phyloP scores from a whole-genome alignment of 2,797 vertebrate species.

The Oryzias dopingdopingensis region DNA sequence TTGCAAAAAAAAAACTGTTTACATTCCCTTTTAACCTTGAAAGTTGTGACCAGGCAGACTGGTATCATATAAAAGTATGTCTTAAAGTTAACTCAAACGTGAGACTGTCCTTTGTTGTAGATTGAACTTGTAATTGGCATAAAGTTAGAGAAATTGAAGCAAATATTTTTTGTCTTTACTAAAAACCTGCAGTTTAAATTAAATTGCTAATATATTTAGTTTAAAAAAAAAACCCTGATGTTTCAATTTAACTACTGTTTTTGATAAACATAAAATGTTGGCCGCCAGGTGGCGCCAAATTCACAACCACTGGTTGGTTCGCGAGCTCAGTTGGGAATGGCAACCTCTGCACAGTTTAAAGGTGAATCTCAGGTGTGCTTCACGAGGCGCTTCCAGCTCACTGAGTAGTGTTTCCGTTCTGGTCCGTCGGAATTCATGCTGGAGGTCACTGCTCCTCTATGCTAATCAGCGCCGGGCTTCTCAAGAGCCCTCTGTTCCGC shows the following conservation, averaged over 20 bases:
- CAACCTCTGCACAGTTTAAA: neutral
- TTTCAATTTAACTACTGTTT: too few species aligned
- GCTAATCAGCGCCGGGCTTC: conserved; percentile 68
- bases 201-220: too few species aligned
- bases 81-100: too few species aligned
- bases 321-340: neutral
- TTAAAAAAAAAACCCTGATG: too few species aligned
- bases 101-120: too few species aligned
- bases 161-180: too few species aligned
- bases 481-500: conserved; percentile 79
- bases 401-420: conserved; percentile 18
- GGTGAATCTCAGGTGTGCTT: conserved; percentile 29
- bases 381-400: conserved; percentile 7
- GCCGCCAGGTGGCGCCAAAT: conserved; percentile 71
- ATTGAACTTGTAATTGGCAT: too few species aligned
- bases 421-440: conserved; percentile 65
- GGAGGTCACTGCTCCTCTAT: conserved; percentile 67
- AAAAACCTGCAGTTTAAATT: too few species aligned
- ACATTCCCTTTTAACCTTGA: conserved; percentile 75
- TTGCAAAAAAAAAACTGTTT: conserved; percentile 52
- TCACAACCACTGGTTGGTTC: neutral
- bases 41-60: conserved; percentile 75
- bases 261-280: neutral
- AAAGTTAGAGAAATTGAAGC: too few species aligned
- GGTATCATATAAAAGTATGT: conserved; percentile 28